Evolutionary conservation across 1,140 invertebrate species (phyloP), one percentile per base, ranked within the genome.

Genomic region (Trypoxylus dichotomus): DNA sequence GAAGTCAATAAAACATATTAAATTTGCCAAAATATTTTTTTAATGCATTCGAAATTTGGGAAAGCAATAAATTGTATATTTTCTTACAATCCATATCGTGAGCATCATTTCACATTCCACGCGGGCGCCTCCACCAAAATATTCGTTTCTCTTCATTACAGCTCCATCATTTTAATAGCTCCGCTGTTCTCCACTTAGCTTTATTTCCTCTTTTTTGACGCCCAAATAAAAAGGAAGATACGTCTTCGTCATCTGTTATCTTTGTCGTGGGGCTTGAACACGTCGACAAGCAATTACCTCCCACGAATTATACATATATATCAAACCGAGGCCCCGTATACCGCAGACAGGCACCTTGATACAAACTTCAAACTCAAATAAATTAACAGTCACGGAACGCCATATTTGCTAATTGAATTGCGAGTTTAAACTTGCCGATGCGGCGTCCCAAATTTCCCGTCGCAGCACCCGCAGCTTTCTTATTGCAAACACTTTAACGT

Each of bases 381-480:
- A 68, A 68, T 68, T 68, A 68, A 68, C 60, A 68, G 60, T 68
- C 60, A 68, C 60, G 60, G 60, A 27, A 68, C 60, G 60, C 60
- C 60, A 68, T 68, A 68, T 68, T 68, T 68, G 27, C 60, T 68
- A 68, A 68, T 68, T 68, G 60, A 68, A 68, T 68, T 68, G 60
- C 25, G 60, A 68, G 60, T 68, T 68, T 54, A 54, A 68, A 68
- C 24, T 68, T 68, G 47, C 47, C 47, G 19, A 54, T 24, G 60
- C 24, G 15, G 15, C 47, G 47, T 0, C 27, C 60, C 15, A 54
- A 68, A 29, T 24, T 68, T 68, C 7, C 11, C 60, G 60, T 29
- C 21, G 60, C 21, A 29, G 24, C 60, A 29, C 19, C 60, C 21
- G 24, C 60, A 19, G 47, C 15, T 19, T 54, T 54, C 60, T 68